Evolutionary conservation across 2,113 vertebrate genomes (phyloP).

Genomic region (Nematolebias whitei): DNA sequence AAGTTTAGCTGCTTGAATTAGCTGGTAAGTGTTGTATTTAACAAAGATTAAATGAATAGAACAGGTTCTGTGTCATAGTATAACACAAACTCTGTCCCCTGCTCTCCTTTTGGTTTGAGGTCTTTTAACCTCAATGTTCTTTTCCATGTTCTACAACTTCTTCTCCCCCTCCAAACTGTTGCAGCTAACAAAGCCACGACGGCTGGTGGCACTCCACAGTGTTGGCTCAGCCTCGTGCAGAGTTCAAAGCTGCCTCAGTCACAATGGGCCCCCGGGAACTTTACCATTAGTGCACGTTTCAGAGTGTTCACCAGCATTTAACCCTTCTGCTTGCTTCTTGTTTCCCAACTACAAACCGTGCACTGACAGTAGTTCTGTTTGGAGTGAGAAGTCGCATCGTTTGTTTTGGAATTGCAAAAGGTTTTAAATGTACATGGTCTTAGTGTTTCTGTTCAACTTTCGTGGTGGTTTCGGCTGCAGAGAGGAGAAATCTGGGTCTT

Average conservation of each 20-base stretch:
- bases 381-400: conserved; percentile 25
- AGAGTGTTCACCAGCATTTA: conserved; percentile 35
- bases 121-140: conserved; percentile 10
- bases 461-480: conserved; percentile 51
- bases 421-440: conserved; percentile 49
- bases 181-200: conserved; percentile 15
- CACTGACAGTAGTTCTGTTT: conserved; percentile 2
- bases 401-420: conserved; percentile 25
- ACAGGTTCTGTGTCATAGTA: no score
- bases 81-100: no score
- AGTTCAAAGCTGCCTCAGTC: conserved; percentile 54
- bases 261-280: conserved; percentile 38
- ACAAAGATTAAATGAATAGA: no score
- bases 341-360: conserved; percentile 1
- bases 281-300: conserved; percentile 48
- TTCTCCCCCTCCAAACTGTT: conserved; percentile 30
- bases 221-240: conserved; percentile 26
- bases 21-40: no score
- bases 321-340: conserved; percentile 20
- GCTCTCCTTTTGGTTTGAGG: background rate
- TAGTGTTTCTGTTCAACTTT: conserved; percentile 36
- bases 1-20: no score
- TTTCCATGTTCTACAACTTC: conserved; percentile 24
- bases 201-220: conserved; percentile 15
- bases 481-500: conserved; percentile 35